Base-by-base conservation (phyloP, 2,888 invertebrate genomes). In the Andrena dorsata region DNA sequence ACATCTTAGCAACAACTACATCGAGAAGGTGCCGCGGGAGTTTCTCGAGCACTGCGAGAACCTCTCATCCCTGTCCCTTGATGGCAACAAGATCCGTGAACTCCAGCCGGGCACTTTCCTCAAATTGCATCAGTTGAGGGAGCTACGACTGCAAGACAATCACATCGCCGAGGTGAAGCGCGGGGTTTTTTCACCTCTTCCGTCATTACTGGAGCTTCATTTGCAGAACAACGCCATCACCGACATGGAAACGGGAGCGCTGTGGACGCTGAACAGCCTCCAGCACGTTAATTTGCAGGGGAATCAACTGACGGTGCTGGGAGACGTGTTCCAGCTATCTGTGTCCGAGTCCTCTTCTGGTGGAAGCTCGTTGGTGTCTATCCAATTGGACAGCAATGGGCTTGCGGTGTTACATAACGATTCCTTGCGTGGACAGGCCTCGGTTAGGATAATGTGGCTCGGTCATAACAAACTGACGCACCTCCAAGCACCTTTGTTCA, bases 271-370 rank as follows among this genome's bases (percentile, higher is more conserved):
- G 66, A 95, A 95, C 91, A 97, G 95, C 90, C 95, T 98, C 76
- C 97, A 98, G 90, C 98, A 98, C 92, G 96, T 98, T 80, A 98
- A 98, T 94, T 95, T 98, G 85, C 97, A 98, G 93, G 97, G 97
- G 66, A 98, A 98, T 94, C 95, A 95, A 71, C 94, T 98, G 69
- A 95, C 96, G 1, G 95, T 96, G 32, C 95, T 98, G 28, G 97
- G 97, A 32, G 97, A 98, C 91, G 96, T 98, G 56, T 97, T 98
- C 91, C 96, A 97, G 69, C 96, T 97, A 90, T 96, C 96, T 35
- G 82, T 89, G 0, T 83, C 87, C 2, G 90, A 91, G n/a, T 86
- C 90, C 0, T 84, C 89, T 0, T 88, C 89, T 68, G 91, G 90
- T 16, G 91, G 90, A 16, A 93, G 93, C 71, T 96, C 97, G 0